Evolutionary conservation across 1,140 invertebrate genomes (phyloP).

Genomic region (Portunus trituberculatus): DNA sequence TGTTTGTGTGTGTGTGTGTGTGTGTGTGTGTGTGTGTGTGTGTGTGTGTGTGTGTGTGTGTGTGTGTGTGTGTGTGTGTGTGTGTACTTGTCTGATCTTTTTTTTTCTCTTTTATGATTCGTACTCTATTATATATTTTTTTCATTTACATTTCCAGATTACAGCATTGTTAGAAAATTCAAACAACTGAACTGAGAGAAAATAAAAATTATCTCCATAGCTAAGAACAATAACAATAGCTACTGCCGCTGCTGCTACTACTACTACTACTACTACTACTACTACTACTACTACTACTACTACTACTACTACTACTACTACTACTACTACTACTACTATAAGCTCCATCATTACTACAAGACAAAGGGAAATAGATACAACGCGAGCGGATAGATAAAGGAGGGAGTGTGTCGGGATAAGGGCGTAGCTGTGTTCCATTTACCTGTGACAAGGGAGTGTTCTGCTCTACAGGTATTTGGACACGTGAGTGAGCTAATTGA

Average conservation of each 20-base stretch:
- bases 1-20: conserved; percentile 51
- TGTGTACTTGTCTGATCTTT: neutral
- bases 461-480: neutral
- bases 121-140: neutral
- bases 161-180: neutral
- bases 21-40: conserved; percentile 59
- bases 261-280: too few relatives aligned
- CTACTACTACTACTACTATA: too few relatives aligned
- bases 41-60: conserved; percentile 51
- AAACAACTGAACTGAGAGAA: neutral
- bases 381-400: neutral
- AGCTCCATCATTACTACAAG: neutral
- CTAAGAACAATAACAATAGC: neutral
- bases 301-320: too few relatives aligned
- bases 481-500: conserved; percentile 1
- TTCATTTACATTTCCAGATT: neutral
- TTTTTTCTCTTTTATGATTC: neutral
- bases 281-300: too few relatives aligned
- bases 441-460: neutral
- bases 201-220: too few relatives aligned
- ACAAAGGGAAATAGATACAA: neutral
- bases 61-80: conserved; percentile 51
- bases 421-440: neutral
- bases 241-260: too few relatives aligned
- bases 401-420: neutral